Evolutionary conservation across 2,888 invertebrate genomes (phyloP).

Genomic region (Neoascia interrupta): DNA sequence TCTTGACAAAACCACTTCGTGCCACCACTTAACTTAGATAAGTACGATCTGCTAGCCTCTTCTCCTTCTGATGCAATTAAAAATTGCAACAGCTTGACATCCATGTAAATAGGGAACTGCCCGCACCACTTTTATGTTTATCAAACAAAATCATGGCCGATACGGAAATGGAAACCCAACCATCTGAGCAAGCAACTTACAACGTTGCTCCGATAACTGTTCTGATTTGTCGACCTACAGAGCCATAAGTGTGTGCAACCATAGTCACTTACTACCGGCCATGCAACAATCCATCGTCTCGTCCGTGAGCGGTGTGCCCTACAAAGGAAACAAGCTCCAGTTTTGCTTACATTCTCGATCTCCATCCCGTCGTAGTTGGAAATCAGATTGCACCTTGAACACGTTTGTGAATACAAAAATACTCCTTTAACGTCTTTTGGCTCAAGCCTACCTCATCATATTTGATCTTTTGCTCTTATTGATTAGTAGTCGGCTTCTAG

Average conservation of each 20-base stretch:
- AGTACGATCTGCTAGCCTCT: too few relatives aligned
- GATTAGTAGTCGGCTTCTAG: slow-evolving; percentile 43
- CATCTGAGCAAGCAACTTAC: too few relatives aligned
- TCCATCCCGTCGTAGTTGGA: not conserved
- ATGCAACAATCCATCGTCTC: slow-evolving; percentile 26
- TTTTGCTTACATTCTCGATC: not conserved
- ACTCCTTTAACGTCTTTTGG: slow-evolving; percentile 28
- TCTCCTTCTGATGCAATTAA: too few relatives aligned
- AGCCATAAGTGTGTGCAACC: slow-evolving; percentile 24
- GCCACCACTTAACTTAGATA: too few relatives aligned
- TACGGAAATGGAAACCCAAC: slow-evolving; percentile 48
- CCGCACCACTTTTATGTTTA: not conserved
- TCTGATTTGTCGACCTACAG: slow-evolving; percentile 51
- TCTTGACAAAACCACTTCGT: too few relatives aligned
- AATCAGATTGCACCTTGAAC: slow-evolving; percentile 32
- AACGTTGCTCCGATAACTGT: slow-evolving; percentile 31
- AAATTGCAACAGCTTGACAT: too few relatives aligned
- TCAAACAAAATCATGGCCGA: slow-evolving; percentile 12
- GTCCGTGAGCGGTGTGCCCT: slow-evolving; percentile 38
- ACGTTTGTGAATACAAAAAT: slow-evolving; percentile 4
- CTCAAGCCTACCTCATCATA: slow-evolving; percentile 26
- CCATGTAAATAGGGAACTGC: not conserved
- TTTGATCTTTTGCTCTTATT: slow-evolving; percentile 52
- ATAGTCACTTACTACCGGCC: slow-evolving; percentile 14
- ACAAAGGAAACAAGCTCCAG: slow-evolving; percentile 27